phyloP scores from a whole-genome alignment of 2,888 invertebrate genomes.

The Papilio elwesi region DNA sequence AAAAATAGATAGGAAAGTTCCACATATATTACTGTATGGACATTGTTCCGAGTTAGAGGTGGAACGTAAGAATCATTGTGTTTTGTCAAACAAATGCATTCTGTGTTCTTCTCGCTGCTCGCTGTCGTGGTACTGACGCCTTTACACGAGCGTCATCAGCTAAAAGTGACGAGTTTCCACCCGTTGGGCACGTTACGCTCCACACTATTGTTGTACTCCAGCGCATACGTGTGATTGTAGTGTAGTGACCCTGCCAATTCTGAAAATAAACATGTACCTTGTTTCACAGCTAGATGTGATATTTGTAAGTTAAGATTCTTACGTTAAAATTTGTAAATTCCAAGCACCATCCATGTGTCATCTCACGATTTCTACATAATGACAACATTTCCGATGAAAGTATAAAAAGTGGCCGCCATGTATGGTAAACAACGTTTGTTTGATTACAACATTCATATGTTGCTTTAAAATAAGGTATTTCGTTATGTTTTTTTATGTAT shows the following conservation, averaged over 20 bases:
- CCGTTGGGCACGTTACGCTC: constrained; percentile 60
- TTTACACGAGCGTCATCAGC: constrained; percentile 55
- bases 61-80: constrained; percentile 29
- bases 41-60: constrained; percentile 23
- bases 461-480: no score
- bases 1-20: constrained; percentile 14
- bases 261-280: neutral
- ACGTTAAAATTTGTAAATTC: no score
- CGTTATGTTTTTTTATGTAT: no score
- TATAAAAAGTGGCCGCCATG: no score
- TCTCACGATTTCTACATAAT: no score
- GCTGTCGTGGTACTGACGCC: constrained; percentile 46
- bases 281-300: no score
- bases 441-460: no score
- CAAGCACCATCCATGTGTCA: no score
- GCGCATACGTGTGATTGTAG: constrained; percentile 34
- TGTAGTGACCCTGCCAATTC: neutral
- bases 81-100: constrained; percentile 48
- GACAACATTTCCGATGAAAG: no score
- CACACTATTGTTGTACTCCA: constrained; percentile 54
- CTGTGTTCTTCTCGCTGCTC: constrained; percentile 41
- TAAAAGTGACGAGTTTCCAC: constrained; percentile 57
- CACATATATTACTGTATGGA: constrained; percentile 4
- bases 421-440: no score
- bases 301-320: no score